phyloP scores from a whole-genome alignment of 2,888 invertebrate species.

The Caenorhabditis zanzibari region DNA sequence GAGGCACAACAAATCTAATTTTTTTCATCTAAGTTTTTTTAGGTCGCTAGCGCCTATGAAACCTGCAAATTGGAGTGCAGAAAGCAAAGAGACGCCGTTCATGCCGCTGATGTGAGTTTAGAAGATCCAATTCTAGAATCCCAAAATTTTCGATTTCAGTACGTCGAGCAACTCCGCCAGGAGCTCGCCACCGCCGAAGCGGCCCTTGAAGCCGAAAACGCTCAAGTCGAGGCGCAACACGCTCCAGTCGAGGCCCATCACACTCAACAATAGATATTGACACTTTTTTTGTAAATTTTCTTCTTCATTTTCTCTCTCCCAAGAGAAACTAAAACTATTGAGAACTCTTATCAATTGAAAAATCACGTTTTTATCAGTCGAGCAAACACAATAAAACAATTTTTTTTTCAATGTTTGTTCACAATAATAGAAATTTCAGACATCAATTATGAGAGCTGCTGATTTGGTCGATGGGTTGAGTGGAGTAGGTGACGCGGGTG shows the following conservation, averaged over 20 bases:
- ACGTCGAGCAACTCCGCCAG: conserved; percentile 76
- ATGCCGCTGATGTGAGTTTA: conserved; percentile 71
- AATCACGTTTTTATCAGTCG: conserved; percentile 32
- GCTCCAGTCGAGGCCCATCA: conserved; percentile 47
- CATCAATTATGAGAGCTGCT: conserved; percentile 45
- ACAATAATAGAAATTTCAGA: neutral
- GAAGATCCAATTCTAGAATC: neutral
- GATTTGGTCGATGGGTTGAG: conserved; percentile 36
- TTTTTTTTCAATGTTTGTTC: conserved; percentile 10
- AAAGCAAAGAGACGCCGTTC: conserved; percentile 77
- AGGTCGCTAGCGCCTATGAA: conserved; percentile 77
- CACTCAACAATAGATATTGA: conserved; percentile 14
- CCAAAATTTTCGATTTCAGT: conserved; percentile 64
- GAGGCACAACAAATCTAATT: no score
- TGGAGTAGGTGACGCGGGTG: conserved; percentile 56
- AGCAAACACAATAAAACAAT: conserved; percentile 9
- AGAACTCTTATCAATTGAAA: conserved; percentile 15
- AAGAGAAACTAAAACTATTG: neutral
- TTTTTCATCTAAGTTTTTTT: no score
- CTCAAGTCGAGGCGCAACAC: conserved; percentile 45
- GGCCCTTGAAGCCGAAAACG: conserved; percentile 66
- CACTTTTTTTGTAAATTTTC: neutral
- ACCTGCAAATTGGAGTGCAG: conserved; percentile 80
- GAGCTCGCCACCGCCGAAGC: conserved; percentile 78
- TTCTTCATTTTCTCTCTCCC: conserved; percentile 15